phyloP scores from a whole-genome alignment of 1,140 invertebrate species.

The Megalonaias nervosa region DNA sequence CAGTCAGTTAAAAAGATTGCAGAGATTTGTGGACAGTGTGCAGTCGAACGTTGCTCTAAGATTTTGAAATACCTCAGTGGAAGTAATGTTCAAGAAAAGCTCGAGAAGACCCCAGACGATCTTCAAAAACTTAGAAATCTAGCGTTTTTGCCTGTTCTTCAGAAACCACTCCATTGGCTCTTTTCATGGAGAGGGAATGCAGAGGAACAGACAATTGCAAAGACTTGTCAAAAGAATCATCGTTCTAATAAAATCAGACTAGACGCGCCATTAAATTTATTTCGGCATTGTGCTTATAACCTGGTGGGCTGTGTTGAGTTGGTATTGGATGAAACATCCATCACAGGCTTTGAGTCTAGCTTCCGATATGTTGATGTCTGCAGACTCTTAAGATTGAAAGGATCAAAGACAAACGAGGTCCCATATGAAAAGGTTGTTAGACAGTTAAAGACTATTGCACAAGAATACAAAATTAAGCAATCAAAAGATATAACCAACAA shows the following conservation, averaged over 20 bases:
- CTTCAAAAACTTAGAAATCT: conserved; percentile 7
- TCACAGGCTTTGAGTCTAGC: too few relatives aligned
- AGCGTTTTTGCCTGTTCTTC: conserved; percentile 38
- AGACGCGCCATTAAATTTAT: conserved; percentile 8
- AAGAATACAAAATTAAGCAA: too few relatives aligned
- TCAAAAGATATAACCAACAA: too few relatives aligned
- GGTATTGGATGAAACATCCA: conserved; percentile 2
- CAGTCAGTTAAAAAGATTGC: conserved; percentile 22
- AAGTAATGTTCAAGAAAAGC: not conserved
- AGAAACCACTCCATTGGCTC: conserved; percentile 30
- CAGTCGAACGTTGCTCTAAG: conserved; percentile 4
- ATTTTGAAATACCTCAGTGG: conserved; percentile 26
- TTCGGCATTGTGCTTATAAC: not conserved
- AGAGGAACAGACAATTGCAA: not conserved
- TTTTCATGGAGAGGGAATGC: conserved; percentile 28
- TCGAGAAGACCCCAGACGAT: not conserved
- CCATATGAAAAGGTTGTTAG: too few relatives aligned
- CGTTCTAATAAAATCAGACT: not conserved
- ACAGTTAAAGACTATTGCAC: too few relatives aligned
- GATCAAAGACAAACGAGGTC: too few relatives aligned
- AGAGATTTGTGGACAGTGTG: conserved; percentile 10
- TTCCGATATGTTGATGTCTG: too few relatives aligned
- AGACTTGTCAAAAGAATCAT: too few relatives aligned
- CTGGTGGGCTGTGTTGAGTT: not conserved
- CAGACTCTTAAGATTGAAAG: too few relatives aligned